Evolutionary conservation across 2,113 vertebrate species (phyloP).

Genomic region (Phalacrocorax aristotelis): DNA sequence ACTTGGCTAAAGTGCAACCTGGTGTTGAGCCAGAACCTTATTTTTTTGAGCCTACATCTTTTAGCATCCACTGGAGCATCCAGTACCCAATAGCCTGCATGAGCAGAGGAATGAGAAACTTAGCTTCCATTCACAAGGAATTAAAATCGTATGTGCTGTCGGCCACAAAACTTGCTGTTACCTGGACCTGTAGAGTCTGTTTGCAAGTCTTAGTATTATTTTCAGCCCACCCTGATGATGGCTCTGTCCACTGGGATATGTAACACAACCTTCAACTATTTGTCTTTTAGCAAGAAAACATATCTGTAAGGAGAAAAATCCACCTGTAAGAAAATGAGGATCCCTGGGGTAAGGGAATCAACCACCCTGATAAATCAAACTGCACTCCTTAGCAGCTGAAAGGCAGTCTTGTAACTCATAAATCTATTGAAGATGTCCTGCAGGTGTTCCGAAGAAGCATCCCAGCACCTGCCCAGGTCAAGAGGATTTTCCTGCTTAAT

Average conservation of each 20-base stretch:
- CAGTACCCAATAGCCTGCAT: background rate
- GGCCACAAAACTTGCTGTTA: background rate
- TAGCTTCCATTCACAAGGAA: background rate
- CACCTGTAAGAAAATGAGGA: background rate
- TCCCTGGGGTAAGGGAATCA: background rate
- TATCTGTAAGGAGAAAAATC: background rate
- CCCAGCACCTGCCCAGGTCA: background rate
- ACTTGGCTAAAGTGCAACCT: background rate
- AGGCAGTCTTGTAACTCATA: background rate
- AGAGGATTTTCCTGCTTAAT: constrained; percentile 17
- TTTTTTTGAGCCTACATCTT: background rate
- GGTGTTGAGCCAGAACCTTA: background rate
- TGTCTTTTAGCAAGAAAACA: background rate
- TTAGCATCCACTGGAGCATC: background rate
- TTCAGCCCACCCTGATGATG: background rate
- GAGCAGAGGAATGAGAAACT: background rate
- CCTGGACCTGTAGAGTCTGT: background rate
- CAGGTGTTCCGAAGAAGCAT: background rate
- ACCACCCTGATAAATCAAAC: background rate
- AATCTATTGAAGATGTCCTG: background rate
- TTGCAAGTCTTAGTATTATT: background rate
- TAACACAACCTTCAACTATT: background rate
- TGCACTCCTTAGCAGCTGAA: background rate
- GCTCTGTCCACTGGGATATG: background rate
- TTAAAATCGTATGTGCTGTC: background rate